Base-by-base conservation (phyloP, 2,888 invertebrate genomes). In the Argyra leucocephala region DNA sequence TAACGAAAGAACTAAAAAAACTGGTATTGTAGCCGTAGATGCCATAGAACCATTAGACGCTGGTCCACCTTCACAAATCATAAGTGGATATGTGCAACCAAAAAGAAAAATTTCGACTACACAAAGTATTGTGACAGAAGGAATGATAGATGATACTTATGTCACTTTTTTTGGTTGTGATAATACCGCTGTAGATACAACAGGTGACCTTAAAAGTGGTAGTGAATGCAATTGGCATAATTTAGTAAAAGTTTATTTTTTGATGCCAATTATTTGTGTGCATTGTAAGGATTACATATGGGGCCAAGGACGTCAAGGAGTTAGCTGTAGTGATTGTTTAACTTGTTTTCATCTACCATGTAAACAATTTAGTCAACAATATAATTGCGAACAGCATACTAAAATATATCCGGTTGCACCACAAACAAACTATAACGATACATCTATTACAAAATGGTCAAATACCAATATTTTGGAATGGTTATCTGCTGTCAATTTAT, bases 401-500 rank as follows among this genome's bases (percentile, higher is more conserved):
- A 68, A 65, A n/a, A 24, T 68, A 3, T 67, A 64, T 22, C 63
- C 66, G 12, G 61, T 57, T 22, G 18, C 48, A 15, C 67, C 69
- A 15, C 67, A 64, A 61, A 63, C 67, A 21, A 66, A 65, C 57
- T 60, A 66, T 36, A 62, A 63, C 22, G 71, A 71, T 59, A 68
- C 67, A 65, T 69, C 69, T 65, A 70, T 69, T 67, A 24, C 64
- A 70, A 85, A 88, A 74, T 90, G 89, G 90, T 84, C 85, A 57
- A 83, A 85, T 64, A 77, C 83, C 64, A 85, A 88, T 76, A 88
- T 89, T 60, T 83, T 87, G 66, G 88, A 89, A 79, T 89, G 88
- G 88, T 86, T 89, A 87, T 86, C 88, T 65, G 86, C 86, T 63
- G 78, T 88, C 66, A 88, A 89, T 77, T 81, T 90, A 67, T 88